Percentiles rank a stretch among this genome's conserved stretches.
phyloP scores from a whole-genome alignment of 53 echinoderm and acorn worm species.

The Pentamera pediparva region DNA sequence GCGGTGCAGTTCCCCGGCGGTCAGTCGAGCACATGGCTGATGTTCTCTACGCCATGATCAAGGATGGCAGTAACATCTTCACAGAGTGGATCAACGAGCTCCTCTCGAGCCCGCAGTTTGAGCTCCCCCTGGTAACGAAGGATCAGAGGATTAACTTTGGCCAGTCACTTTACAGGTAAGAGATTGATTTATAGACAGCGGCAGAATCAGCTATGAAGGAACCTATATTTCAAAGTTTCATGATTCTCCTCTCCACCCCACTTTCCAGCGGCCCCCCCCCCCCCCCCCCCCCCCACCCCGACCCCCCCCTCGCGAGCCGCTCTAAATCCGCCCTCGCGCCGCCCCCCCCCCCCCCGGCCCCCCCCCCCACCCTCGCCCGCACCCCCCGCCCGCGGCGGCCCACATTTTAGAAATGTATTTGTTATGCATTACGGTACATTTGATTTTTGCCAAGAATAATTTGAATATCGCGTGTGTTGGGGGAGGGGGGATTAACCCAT shows the following conservation, averaged over 20 bases:
- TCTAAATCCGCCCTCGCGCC: no score
- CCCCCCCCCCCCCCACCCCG: no score
- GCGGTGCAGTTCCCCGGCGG: slow-evolving; percentile 25
- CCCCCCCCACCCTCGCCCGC: background rate
- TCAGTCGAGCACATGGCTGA: slow-evolving; percentile 14
- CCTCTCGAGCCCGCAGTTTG: slow-evolving; percentile 57
- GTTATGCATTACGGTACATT: no score
- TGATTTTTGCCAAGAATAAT: no score
- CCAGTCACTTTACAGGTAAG: slow-evolving; percentile 69
- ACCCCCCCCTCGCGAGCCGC: background rate
- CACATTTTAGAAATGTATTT: no score
- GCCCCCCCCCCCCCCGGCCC: no score
- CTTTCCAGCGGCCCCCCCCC: background rate
- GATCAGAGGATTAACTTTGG: slow-evolving; percentile 87
- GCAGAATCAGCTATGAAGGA: background rate
- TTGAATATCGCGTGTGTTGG: no score
- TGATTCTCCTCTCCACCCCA: background rate
- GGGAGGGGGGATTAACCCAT: no score
- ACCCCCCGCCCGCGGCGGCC: background rate
- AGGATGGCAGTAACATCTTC: background rate
- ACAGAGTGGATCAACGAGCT: slow-evolving; percentile 63
- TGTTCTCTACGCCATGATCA: slow-evolving; percentile 13
- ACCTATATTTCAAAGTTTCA: background rate
- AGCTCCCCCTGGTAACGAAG: slow-evolving; percentile 77
- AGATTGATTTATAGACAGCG: background rate